Conservation (phyloP, 2,797 vertebrate species). For the Epinephelus malabaricus region DNA sequence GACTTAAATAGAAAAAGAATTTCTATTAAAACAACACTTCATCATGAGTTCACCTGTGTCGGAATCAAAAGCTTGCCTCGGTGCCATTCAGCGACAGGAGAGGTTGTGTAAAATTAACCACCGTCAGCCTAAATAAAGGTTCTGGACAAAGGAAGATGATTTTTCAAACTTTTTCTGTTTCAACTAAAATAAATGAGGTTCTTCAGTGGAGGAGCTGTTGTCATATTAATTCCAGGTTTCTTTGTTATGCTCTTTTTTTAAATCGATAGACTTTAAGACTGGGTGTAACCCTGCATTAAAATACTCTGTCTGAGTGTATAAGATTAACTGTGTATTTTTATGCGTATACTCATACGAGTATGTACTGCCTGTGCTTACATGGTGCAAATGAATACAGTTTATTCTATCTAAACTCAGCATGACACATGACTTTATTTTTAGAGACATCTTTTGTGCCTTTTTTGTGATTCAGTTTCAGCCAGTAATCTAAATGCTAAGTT, state of each 20-base stretch:
- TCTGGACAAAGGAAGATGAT: constrained; percentile 22
- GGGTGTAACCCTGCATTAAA: background rate
- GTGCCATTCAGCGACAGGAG: constrained; percentile 5
- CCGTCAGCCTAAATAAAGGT: constrained; percentile 38
- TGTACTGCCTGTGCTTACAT: background rate
- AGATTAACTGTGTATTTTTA: background rate
- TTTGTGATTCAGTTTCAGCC: background rate
- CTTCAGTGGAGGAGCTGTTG: constrained; percentile 1
- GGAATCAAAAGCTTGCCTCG: constrained; percentile 31
- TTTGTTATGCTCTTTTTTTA: constrained; percentile 13
- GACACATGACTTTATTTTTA: background rate
- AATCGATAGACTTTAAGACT: constrained; percentile 9
- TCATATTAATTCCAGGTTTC: constrained; percentile 26
- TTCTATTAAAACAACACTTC: constrained; percentile 37
- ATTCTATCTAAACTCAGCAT: background rate
- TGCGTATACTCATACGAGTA: background rate
- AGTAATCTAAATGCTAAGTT: background rate
- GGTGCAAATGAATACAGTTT: background rate
- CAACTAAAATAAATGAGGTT: constrained; percentile 28
- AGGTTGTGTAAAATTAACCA: constrained; percentile 34
- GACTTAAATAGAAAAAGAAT: constrained; percentile 31
- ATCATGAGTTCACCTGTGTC: constrained; percentile 30
- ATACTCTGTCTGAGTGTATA: background rate
- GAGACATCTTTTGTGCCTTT: background rate
- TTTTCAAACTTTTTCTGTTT: constrained; percentile 36